Evolutionary conservation across 2,113 vertebrate species (phyloP).

Genomic region (Kryptolebias marmoratus): DNA sequence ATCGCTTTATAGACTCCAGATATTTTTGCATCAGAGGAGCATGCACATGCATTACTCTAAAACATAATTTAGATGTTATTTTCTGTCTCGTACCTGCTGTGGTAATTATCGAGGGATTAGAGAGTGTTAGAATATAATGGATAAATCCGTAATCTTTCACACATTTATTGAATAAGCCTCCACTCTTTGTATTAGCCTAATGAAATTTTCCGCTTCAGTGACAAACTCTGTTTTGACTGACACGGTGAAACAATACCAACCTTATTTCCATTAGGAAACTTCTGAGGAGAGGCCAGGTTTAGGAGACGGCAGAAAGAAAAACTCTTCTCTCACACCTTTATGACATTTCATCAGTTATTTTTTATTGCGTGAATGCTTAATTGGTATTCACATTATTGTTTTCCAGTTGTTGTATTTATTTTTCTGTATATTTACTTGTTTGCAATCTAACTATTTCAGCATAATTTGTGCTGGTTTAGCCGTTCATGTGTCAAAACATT

Average conservation of each 20-base stretch:
- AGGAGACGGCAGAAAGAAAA: conserved; percentile 8
- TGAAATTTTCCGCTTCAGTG: conserved; percentile 22
- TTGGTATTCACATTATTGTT: not conserved
- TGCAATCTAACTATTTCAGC: too few relatives aligned
- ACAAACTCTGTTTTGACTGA: conserved; percentile 9
- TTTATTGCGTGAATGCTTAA: too few relatives aligned
- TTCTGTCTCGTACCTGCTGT: conserved; percentile 23
- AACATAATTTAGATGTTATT: conserved; percentile 14
- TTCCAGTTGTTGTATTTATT: not conserved
- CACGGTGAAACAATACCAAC: not conserved
- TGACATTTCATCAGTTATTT: not conserved
- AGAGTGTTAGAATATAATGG: conserved; percentile 15
- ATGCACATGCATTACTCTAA: not conserved
- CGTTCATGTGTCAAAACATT: too few relatives aligned
- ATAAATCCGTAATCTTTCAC: conserved; percentile 32
- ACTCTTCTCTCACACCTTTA: not conserved
- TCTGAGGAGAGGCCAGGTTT: not conserved
- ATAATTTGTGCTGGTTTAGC: too few relatives aligned
- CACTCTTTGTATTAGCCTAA: not conserved
- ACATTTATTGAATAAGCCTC: conserved; percentile 5
- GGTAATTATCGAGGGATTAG: conserved; percentile 41
- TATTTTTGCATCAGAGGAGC: conserved; percentile 24
- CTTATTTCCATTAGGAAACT: not conserved
- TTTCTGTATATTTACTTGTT: not conserved
- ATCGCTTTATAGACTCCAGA: conserved; percentile 35